Percentiles rank a stretch among this genome's conserved stretches.
These are phyloP conservation scores for Macrotus californicus DNA, from an alignment of 2,113 vertebrate genomes.

Conservation along the genomic window DNA sequence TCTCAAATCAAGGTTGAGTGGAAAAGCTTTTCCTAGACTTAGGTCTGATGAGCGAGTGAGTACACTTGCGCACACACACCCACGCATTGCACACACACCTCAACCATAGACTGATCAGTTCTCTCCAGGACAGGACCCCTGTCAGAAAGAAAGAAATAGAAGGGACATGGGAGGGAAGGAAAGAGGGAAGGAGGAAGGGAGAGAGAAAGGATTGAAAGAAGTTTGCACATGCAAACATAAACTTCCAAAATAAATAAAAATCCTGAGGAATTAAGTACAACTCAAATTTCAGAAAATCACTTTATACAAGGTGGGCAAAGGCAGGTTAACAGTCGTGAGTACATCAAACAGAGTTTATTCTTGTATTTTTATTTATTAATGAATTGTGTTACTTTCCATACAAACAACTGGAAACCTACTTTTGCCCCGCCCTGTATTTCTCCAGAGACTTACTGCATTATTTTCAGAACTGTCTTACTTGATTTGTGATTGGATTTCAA, in stretches of 20 bases:
- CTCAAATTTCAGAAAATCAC: neutral
- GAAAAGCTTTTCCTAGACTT: neutral
- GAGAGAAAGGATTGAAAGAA: neutral
- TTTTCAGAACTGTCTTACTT: neutral
- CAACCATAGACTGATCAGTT: neutral
- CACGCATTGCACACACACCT: too few species aligned
- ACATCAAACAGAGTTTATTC: too few species aligned
- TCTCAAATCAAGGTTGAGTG: neutral
- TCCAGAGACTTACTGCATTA: neutral
- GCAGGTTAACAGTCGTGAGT: neutral
- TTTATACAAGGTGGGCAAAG: neutral
- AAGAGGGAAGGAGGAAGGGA: neutral
- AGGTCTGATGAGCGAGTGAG: neutral
- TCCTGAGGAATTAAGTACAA: neutral
- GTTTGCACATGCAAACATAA: neutral
- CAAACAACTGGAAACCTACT: too few species aligned
- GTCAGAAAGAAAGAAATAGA: neutral
- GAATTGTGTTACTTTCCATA: too few species aligned
- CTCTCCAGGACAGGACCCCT: neutral
- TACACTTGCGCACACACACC: rapidly evolving
- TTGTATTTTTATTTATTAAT: too few species aligned
- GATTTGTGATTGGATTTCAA: neutral
- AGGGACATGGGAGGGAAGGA: too few species aligned
- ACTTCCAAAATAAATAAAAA: neutral
- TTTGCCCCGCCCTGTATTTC: neutral